Evolutionary conservation across 1,140 invertebrate species (phyloP), one percentile per base, ranked within the genome.

Genomic region (Drosophila orosa): DNA sequence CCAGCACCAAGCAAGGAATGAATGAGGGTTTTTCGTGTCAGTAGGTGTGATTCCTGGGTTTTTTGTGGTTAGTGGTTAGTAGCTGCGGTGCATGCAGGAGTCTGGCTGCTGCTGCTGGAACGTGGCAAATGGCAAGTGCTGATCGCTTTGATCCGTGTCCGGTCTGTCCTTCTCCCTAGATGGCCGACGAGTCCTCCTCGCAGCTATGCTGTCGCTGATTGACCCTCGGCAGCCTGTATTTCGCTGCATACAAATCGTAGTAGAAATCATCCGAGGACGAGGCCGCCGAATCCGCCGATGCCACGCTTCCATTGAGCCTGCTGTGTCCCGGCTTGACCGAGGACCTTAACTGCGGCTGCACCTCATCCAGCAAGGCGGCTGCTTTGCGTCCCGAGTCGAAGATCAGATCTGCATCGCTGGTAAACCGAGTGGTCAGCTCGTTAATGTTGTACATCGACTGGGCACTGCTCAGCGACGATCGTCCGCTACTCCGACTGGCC

Each of bases 361-460:
- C 90, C 37, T 90, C 85, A 42, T 91, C 80, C 25, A 91, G 76
- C 37, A 91, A 48, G 3, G 83, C 86, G 19, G 83, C 84, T 12
- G 90, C 90, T 22, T 89, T 89, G 45, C 72, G 72, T 25, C 80
- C 81, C 3, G 85, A 69, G 61, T 90, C 84, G 37, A 78, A 89
- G 13, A 89, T 81, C 19, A 89, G 29, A 13, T 89, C 84, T 8
- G 84, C 84, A 37, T 89, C 84, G 48, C 85, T 89, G 61, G 74
- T 72, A 40, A 69, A 76, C 10, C 54, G 67, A 25, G 72, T 89
- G 44, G 74, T 74, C 60, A 89, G 48, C 63, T 91, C 86, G n/a
- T 77, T 69, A 25, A 92, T 90, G 48, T 92, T 90, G 54, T 82
- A 89, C 68, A 92, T 75, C 8, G 90, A 91, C 56, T 91, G 82